phyloP scores from a whole-genome alignment of 2,888 invertebrate genomes.

The Liodrosophila aerea region DNA sequence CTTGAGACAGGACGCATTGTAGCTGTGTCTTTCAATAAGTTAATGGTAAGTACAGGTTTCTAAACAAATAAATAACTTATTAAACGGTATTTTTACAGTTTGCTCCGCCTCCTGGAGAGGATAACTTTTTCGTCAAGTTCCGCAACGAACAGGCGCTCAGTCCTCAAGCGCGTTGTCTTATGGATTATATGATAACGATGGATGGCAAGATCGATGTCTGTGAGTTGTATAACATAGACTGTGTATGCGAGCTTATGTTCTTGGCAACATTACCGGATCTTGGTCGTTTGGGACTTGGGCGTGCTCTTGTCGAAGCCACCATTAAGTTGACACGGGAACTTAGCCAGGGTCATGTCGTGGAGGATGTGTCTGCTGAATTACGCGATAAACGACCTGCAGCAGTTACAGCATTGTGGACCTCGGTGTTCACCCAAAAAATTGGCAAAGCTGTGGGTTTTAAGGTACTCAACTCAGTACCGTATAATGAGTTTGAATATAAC shows the following conservation, averaged over 20 bases:
- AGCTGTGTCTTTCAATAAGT: slow-evolving; percentile 87
- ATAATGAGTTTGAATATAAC: slow-evolving; percentile 84
- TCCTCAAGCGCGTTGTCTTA: slow-evolving; percentile 84
- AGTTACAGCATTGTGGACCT: slow-evolving; percentile 86
- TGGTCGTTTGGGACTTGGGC: slow-evolving; percentile 84
- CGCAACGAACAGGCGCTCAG: slow-evolving; percentile 83
- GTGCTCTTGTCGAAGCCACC: slow-evolving; percentile 83
- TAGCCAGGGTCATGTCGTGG: slow-evolving; percentile 83
- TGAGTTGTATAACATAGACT: slow-evolving; percentile 85
- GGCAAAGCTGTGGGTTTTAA: slow-evolving; percentile 84
- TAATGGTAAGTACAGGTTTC: slow-evolving; percentile 83
- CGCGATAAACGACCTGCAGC: slow-evolving; percentile 69
- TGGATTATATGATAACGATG: slow-evolving; percentile 86
- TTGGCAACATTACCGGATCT: slow-evolving; percentile 84
- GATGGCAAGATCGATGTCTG: slow-evolving; percentile 86
- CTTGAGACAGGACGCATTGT: slow-evolving; percentile 84
- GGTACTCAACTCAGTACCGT: slow-evolving; percentile 83
- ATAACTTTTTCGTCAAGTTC: slow-evolving; percentile 77
- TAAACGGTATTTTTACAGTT: slow-evolving; percentile 44
- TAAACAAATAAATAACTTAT: no score
- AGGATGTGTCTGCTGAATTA: slow-evolving; percentile 64
- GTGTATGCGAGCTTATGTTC: slow-evolving; percentile 88
- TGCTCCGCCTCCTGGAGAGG: slow-evolving; percentile 64
- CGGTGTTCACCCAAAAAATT: slow-evolving; percentile 84
- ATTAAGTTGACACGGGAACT: slow-evolving; percentile 84